Conservation (phyloP, 2,888 invertebrate genomes). For the Drosophila mayaguana region DNA sequence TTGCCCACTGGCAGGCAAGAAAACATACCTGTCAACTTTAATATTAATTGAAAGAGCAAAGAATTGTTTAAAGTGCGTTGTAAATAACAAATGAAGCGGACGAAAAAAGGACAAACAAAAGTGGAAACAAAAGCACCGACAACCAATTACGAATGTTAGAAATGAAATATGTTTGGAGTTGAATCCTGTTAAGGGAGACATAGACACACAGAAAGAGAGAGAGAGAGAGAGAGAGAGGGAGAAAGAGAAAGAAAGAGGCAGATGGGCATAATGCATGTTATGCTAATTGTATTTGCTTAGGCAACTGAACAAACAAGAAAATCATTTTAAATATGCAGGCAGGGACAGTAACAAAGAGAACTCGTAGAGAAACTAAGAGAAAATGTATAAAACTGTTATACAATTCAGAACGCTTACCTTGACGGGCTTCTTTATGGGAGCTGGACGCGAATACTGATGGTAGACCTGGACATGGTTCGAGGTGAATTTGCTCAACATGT, state of each 20-base stretch:
- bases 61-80: conserved; percentile 17
- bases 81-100: conserved; percentile 38
- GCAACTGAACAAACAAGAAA: conserved; percentile 52
- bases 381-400: neutral
- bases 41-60: conserved; percentile 20
- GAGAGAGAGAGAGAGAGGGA: neutral
- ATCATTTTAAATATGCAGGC: conserved; percentile 46
- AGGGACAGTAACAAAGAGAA: conserved; percentile 18
- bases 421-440: conserved; percentile 79
- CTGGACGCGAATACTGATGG: conserved; percentile 82
- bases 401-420: conserved; percentile 67
- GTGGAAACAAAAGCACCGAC: conserved; percentile 20
- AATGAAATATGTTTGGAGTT: conserved; percentile 37
- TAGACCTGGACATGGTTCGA: conserved; percentile 83
- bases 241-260: neutral
- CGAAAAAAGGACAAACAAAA: conserved; percentile 21
- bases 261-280: conserved; percentile 43
- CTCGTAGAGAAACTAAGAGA: conserved; percentile 7
- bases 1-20: neutral
- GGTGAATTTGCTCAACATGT: conserved; percentile 84
- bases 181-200: conserved; percentile 35
- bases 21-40: neutral
- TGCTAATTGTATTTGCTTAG: conserved; percentile 76
- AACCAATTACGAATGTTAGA: conserved; percentile 55
- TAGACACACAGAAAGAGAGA: neutral